Conservation (phyloP, 2,113 vertebrate genomes). For the Lates calcarifer region DNA sequence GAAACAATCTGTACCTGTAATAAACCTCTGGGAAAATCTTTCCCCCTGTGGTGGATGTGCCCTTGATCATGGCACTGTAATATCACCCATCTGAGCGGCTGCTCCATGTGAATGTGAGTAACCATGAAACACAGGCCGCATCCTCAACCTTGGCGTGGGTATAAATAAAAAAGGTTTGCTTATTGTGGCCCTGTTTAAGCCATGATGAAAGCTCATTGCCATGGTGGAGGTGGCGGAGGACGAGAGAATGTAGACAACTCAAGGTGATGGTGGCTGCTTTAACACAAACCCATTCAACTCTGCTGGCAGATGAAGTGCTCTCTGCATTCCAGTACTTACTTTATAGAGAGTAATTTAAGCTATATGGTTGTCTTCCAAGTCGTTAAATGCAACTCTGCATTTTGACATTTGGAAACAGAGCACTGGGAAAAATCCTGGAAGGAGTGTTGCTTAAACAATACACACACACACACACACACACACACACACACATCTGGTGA, state of each 20-base stretch:
- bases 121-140: neutral
- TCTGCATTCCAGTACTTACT: conserved; percentile 49
- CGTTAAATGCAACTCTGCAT: conserved; percentile 62
- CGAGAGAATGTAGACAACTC: conserved; percentile 37
- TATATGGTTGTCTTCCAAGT: conserved; percentile 53
- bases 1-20: conserved; percentile 32
- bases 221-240: conserved; percentile 9
- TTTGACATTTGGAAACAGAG: conserved; percentile 52
- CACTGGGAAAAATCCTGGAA: conserved; percentile 35
- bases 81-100: neutral
- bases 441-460: conserved; percentile 15
- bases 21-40: conserved; percentile 9
- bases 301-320: conserved; percentile 44
- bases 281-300: conserved; percentile 54
- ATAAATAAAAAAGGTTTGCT: conserved; percentile 22
- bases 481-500: conserved; percentile 8
- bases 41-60: neutral
- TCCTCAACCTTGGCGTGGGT: neutral
- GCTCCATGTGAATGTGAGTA: neutral
- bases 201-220: conserved; percentile 38
- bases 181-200: neutral
- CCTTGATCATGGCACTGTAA: neutral
- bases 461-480: neutral
- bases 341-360: conserved; percentile 63
- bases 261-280: conserved; percentile 29